Conservation (phyloP, 2,113 vertebrate genomes). For the Noctilio leporinus region DNA sequence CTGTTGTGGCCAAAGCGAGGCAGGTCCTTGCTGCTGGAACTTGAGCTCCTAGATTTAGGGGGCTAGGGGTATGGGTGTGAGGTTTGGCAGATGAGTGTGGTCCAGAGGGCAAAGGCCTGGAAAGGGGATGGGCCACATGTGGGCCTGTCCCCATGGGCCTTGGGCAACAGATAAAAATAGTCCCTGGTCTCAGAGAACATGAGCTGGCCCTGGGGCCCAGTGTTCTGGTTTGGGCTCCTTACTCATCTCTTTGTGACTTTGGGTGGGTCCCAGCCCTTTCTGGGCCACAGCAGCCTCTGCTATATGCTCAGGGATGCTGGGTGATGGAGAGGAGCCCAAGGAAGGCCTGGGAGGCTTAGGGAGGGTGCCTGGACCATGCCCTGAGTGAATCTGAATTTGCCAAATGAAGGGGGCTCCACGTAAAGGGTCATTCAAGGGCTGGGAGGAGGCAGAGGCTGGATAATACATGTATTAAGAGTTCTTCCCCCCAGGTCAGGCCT, state of each 20-base stretch:
- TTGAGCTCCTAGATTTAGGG: not conserved
- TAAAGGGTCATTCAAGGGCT: not conserved
- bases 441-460: not conserved
- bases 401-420: not conserved
- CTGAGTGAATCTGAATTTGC: not conserved
- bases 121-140: not conserved
- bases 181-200: constrained; percentile 10
- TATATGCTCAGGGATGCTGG: not conserved
- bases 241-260: not conserved
- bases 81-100: accelerated
- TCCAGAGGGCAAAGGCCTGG: not conserved
- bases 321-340: no score
- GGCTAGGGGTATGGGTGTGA: accelerated
- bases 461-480: not conserved
- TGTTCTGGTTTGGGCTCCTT: not conserved
- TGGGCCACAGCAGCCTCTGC: not conserved
- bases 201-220: not conserved
- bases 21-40: not conserved
- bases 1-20: no score
- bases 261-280: not conserved
- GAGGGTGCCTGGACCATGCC: not conserved
- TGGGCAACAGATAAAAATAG: constrained; percentile 59
- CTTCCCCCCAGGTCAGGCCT: not conserved
- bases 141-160: not conserved
- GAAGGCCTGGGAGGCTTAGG: not conserved